phyloP scores from a whole-genome alignment of 2,888 invertebrate species.

The Calliopum simillimum region DNA sequence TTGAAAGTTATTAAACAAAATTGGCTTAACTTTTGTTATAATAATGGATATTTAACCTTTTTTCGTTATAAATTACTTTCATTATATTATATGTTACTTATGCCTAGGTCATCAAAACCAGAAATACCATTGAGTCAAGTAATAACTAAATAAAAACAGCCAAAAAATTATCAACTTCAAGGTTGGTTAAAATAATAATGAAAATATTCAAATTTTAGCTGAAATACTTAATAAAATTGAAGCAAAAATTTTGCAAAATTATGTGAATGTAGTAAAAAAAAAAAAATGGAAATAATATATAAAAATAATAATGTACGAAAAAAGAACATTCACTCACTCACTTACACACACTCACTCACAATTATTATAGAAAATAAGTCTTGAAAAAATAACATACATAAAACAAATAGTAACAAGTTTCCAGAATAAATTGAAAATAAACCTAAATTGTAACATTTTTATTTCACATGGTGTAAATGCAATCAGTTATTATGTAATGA shows the following conservation, averaged over 20 bases:
- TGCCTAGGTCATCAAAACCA: too few relatives aligned
- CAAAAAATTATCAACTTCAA: too few relatives aligned
- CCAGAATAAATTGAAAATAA: constrained; percentile 1
- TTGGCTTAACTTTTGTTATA: too few relatives aligned
- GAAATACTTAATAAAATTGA: background rate
- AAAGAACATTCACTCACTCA: constrained; percentile 16
- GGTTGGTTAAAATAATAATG: too few relatives aligned
- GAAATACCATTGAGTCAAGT: too few relatives aligned
- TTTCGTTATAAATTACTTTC: too few relatives aligned
- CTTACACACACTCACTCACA: constrained; percentile 29
- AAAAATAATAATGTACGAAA: background rate
- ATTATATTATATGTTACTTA: too few relatives aligned
- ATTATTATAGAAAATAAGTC: constrained; percentile 21
- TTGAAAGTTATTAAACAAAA: too few relatives aligned
- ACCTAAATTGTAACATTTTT: background rate
- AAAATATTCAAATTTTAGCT: too few relatives aligned
- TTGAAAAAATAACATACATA: constrained; percentile 13
- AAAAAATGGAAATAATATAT: background rate
- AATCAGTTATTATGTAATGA: constrained; percentile 28
- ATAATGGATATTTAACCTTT: too few relatives aligned
- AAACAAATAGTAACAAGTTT: constrained; percentile 5
- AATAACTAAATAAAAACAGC: too few relatives aligned
- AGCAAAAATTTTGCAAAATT: constrained; percentile 6
- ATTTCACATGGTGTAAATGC: constrained; percentile 33
- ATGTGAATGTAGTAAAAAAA: constrained; percentile 1